phyloP scores from a whole-genome alignment of 2,888 invertebrate genomes.

The Teinopalpus imperialis region DNA sequence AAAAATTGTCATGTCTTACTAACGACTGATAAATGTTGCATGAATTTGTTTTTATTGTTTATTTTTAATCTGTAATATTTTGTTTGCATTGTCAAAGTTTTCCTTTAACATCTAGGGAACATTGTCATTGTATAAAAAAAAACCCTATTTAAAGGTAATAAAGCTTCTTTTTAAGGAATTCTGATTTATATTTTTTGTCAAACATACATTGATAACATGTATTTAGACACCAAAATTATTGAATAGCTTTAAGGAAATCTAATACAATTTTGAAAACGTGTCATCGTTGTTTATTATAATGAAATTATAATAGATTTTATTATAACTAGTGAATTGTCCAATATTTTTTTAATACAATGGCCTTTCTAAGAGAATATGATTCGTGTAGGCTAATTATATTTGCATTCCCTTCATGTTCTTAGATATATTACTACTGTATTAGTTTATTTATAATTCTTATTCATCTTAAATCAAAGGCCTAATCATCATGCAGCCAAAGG shows the following conservation, averaged over 20 bases:
- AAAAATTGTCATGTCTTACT: neutral
- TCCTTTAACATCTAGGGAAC: too few species aligned
- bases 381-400: conserved; percentile 14
- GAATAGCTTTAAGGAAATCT: conserved; percentile 18
- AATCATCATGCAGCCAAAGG: neutral
- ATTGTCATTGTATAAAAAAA: neutral
- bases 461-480: conserved; percentile 2
- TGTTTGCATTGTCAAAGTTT: neutral
- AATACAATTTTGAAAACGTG: conserved; percentile 4
- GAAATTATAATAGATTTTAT: conserved; percentile 23
- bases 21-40: neutral
- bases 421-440: neutral
- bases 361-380: conserved; percentile 24
- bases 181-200: conserved; percentile 1
- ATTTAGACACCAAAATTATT: conserved; percentile 22
- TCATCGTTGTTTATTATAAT: conserved; percentile 13
- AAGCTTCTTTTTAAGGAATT: neutral
- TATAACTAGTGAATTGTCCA: conserved; percentile 30
- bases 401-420: conserved; percentile 10
- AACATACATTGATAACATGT: conserved; percentile 1
- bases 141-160: too few species aligned
- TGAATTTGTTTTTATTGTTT: neutral
- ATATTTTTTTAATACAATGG: conserved; percentile 21
- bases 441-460: too few species aligned
- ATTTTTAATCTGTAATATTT: neutral